phyloP scores from a whole-genome alignment of 2,888 invertebrate species.

The Clusia tigrina region DNA sequence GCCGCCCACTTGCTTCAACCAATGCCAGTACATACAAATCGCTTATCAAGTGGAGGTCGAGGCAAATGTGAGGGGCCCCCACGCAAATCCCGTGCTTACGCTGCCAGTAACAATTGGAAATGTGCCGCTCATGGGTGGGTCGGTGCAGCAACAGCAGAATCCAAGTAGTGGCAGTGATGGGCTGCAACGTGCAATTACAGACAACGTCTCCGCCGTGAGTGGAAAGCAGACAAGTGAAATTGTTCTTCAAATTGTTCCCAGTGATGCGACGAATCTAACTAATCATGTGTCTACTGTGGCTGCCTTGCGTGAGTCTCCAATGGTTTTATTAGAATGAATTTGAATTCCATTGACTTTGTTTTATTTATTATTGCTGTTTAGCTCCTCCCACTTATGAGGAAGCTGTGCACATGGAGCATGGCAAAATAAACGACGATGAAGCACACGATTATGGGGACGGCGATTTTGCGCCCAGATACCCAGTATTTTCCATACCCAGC shows the following conservation, averaged over 20 bases:
- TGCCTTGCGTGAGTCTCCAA: too few species aligned
- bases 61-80: constrained; percentile 48
- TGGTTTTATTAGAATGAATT: too few species aligned
- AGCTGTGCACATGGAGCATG: constrained; percentile 50
- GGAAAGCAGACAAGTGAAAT: neutral
- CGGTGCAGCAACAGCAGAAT: neutral
- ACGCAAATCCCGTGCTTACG: constrained; percentile 43
- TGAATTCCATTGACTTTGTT: too few species aligned
- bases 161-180: neutral
- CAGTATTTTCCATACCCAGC: constrained; percentile 50
- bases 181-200: too few species aligned
- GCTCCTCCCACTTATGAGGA: constrained; percentile 59
- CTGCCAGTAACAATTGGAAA: constrained; percentile 60
- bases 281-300: too few species aligned
- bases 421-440: constrained; percentile 30
- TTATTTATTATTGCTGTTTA: too few species aligned
- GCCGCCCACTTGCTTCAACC: constrained; percentile 54
- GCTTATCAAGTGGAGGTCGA: constrained; percentile 55
- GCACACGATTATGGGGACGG: constrained; percentile 32
- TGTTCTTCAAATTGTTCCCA: constrained; percentile 23
- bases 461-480: constrained; percentile 51
- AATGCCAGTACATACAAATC: constrained; percentile 55
- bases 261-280: neutral
- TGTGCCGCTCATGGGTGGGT: constrained; percentile 48
- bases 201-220: neutral